Base-by-base conservation (phyloP, 2,888 invertebrate genomes). In the Drosophila leonis region DNA sequence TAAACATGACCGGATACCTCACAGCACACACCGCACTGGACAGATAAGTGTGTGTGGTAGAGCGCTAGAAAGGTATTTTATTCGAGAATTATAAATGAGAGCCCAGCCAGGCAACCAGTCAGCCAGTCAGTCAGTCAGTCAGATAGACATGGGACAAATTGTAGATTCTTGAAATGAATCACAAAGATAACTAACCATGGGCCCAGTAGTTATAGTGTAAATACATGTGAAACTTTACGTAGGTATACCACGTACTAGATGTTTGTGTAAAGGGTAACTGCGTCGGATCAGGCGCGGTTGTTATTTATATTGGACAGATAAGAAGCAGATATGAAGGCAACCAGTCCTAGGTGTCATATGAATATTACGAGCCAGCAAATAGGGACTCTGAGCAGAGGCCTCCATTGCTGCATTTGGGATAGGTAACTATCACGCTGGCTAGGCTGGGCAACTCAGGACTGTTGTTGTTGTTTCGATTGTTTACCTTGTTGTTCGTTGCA, bases 401-500 rank as follows among this genome's bases (percentile, higher is more conserved):
- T 56, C 42, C 27, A 56, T 49, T 18, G 48, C 44, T 60, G 64
- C 55, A 61, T 66, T 78, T 74, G 71, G 70, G 71, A 74, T 75
- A 68, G 80, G 75, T 65, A 48, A 48, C 46, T 41, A 67, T 56
- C 37, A 46, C 29, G 48, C 48, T 48, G 48, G n/a, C 15, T 48
- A 57, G 29, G 44, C 61, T 42, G 27, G 68, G 75, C 65, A 55
- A 66, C 69, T 64, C 64, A 70, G 73, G 63, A 65, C 42, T 41
- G 78, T 78, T 46, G 42, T 35, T 46, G 63, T 46, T 42, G 54
- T 46, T 41, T 33, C 44, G 29, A 51, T 49, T 62, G 82, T 87
- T 83, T 86, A 82, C 80, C 87, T 81, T 87, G 80, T 85, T 85
- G 75, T 84, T 65, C 80, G 79, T 87, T 87, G 89, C 86, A 89